phyloP scores from a whole-genome alignment of 2,888 invertebrate genomes.

The Phyto melanocephala region DNA sequence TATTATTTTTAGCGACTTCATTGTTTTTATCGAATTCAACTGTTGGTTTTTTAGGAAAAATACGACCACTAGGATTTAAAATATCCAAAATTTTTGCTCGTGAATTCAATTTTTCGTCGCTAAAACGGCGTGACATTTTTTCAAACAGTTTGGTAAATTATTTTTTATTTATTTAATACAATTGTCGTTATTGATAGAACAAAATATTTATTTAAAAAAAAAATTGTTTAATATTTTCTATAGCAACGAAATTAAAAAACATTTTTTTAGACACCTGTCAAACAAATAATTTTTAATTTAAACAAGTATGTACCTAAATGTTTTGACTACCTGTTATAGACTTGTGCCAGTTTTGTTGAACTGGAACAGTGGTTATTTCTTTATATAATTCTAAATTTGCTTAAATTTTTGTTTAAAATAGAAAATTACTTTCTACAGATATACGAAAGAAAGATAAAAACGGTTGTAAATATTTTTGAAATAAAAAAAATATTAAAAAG shows the following conservation, averaged over 20 bases:
- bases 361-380: not conserved
- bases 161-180: no score
- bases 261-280: not conserved
- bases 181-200: not conserved
- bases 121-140: constrained; percentile 37
- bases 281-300: not conserved
- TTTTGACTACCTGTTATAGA: not conserved
- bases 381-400: no score
- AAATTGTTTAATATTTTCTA: not conserved
- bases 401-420: no score
- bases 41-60: not conserved
- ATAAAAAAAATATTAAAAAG: no score
- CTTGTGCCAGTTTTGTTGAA: not conserved
- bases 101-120: constrained; percentile 45
- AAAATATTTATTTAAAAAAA: not conserved
- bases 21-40: not conserved
- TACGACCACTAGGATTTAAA: constrained; percentile 51
- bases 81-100: constrained; percentile 58
- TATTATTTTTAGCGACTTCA: not conserved
- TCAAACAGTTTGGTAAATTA: no score
- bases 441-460: no score
- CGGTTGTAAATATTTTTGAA: no score
- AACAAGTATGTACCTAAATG: not conserved
- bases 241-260: constrained; percentile 33
- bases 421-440: no score